phyloP scores from a whole-genome alignment of 1,140 invertebrate genomes.

The Zaprionus ornatus region DNA sequence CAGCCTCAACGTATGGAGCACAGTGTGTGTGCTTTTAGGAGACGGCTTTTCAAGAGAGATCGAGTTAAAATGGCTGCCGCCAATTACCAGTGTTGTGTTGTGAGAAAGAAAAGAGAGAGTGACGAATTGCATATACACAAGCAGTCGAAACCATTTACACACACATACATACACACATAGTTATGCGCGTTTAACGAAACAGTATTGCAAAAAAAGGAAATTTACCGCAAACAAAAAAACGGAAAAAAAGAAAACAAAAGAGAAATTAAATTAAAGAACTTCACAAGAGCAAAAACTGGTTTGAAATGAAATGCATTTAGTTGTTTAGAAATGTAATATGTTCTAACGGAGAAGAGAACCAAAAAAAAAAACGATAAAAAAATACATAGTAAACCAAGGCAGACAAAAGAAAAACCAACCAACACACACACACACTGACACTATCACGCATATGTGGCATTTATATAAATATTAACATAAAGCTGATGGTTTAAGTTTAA shows the following conservation, averaged over 20 bases:
- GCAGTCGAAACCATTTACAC: background rate
- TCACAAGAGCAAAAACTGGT: slow-evolving; percentile 28
- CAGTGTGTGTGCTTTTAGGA: slow-evolving; percentile 15
- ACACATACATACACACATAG: slow-evolving; percentile 29
- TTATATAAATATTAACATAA: slow-evolving; percentile 69
- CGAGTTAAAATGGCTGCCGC: background rate
- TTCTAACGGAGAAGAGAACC: slow-evolving; percentile 12
- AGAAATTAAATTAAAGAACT: slow-evolving; percentile 5
- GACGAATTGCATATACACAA: slow-evolving; percentile 7
- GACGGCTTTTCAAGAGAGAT: background rate
- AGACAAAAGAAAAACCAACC: slow-evolving; percentile 25
- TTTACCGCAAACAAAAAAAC: slow-evolving; percentile 18
- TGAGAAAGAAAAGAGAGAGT: background rate
- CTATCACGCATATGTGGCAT: slow-evolving; percentile 66
- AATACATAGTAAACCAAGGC: slow-evolving; percentile 21
- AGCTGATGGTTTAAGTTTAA: slow-evolving; percentile 76
- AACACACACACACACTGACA: slow-evolving; percentile 31
- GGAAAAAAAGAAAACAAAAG: slow-evolving; percentile 15
- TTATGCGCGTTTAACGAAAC: slow-evolving; percentile 53
- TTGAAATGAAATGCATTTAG: slow-evolving; percentile 48
- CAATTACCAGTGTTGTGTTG: background rate
- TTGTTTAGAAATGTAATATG: slow-evolving; percentile 40
- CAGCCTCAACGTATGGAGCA: slow-evolving; percentile 28
- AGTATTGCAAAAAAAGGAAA: slow-evolving; percentile 61
- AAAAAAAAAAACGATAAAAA: slow-evolving; percentile 31